These are phyloP conservation scores for Catajapyx aquilonaris DNA, from an alignment of 1,140 invertebrate genomes.

Conservation along the genomic window DNA sequence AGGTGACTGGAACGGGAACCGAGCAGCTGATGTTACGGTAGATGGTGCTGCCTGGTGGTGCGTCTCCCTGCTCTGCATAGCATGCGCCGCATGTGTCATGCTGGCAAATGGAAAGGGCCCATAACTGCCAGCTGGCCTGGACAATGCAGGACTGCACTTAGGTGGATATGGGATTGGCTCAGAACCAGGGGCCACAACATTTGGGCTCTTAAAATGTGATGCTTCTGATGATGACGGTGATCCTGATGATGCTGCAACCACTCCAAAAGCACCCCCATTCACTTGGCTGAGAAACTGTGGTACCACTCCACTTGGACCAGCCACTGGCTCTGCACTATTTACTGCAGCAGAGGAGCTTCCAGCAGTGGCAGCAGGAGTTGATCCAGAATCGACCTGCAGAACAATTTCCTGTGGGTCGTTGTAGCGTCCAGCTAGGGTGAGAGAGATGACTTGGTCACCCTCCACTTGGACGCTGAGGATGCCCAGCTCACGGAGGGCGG, in stretches of 20 bases:
- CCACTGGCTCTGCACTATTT: constrained; percentile 2
- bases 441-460: constrained; percentile 76
- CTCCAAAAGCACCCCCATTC: not conserved
- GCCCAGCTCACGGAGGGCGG: constrained; percentile 67
- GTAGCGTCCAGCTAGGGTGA: constrained; percentile 55
- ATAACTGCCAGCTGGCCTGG: constrained; percentile 21
- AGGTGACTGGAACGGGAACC: constrained; percentile 1
- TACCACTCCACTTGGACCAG: not conserved
- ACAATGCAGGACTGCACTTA: constrained; percentile 14
- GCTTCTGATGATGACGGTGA: constrained; percentile 17
- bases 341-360: constrained; percentile 14
- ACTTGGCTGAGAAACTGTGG: not conserved
- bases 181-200: constrained; percentile 46
- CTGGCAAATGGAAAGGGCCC: constrained; percentile 64
- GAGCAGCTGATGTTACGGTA: not conserved
- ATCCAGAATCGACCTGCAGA: too few species aligned
- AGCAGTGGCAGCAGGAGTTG: constrained; percentile 18
- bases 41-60: constrained; percentile 8
- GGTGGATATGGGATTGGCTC: constrained; percentile 18
- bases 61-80: constrained; percentile 18
- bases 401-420: constrained; percentile 54
- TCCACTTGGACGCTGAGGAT: constrained; percentile 90
- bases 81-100: constrained; percentile 60
- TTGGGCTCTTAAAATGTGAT: constrained; percentile 50
- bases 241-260: constrained; percentile 1